A percentile compares a stretch with the other conserved stretches of the same genome.
phyloP scores from a whole-genome alignment of 2,888 invertebrate genomes.

The Drymonia ruficornis region DNA sequence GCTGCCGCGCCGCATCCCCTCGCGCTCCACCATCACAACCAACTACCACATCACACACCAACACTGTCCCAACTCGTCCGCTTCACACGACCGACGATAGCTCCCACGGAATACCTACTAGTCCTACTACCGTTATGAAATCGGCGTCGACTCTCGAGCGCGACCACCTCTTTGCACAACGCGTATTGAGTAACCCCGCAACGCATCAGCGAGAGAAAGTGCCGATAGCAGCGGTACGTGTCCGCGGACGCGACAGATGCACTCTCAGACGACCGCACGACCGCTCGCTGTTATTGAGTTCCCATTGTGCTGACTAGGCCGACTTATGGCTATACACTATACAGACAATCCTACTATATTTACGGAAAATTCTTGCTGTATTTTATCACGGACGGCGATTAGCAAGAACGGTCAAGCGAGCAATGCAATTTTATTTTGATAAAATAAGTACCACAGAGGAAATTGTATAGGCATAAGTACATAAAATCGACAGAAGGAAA shows the following conservation, averaged over 20 bases:
- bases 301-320: conserved; percentile 46
- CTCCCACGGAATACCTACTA: conserved; percentile 55
- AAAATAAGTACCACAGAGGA: too few species aligned
- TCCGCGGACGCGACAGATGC: conserved; percentile 60
- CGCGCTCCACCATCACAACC: conserved; percentile 76
- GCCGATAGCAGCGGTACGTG: conserved; percentile 62
- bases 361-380: conserved; percentile 12
- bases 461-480: too few species aligned
- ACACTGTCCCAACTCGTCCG: conserved; percentile 35
- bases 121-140: conserved; percentile 65
- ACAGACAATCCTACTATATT: neutral
- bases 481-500: conserved; percentile 25
- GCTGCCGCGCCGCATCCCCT: conserved; percentile 74
- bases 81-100: conserved; percentile 52
- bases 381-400: conserved; percentile 11
- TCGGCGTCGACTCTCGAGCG: conserved; percentile 52
- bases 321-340: conserved; percentile 17
- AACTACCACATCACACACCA: conserved; percentile 62
- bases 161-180: conserved; percentile 65
- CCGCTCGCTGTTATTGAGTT: conserved; percentile 44
- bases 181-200: conserved; percentile 70
- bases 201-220: conserved; percentile 79
- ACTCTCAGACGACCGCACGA: conserved; percentile 54
- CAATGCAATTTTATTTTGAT: conserved; percentile 35
- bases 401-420: conserved; percentile 24